Base-by-base conservation (phyloP, 2,888 invertebrate species). In the Himalopsyche anomala region DNA sequence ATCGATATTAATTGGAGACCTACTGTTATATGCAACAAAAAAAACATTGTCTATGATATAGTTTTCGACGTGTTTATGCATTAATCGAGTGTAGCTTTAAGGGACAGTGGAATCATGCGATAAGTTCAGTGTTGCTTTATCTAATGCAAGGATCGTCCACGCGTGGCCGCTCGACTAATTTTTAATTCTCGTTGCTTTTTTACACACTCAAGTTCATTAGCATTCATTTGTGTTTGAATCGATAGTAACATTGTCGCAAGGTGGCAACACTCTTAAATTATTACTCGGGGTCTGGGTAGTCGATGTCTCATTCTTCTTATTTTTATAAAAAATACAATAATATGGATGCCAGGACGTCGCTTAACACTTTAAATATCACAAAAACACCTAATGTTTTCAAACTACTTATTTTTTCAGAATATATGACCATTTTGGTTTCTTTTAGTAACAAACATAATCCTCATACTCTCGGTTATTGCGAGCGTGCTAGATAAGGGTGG, bases 211-310 rank as follows among this genome's bases (percentile, higher is more conserved):
- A 40, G 74, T 80, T 87, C 87, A 86, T 87, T 87, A 87, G 87
- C 87, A 87, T 87, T 86, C 85, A 87, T 87, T 87, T 86, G 87
- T 87, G 85, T 83, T 85, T 85, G 85, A 85, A 85, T 87, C 86
- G 87, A 87, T 87, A 84, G 81, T 82, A 83, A 54, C 81, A 81
- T 84, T 85, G 87, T 84, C 62, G 87, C 85, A 86, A 87, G 87
- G 85, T 85, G 87, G 84, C 80, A 81, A 84, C 84, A 40, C 87
- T 85, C 82, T 85, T 85, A 81, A 85, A 83, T 85, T 87, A 85
- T 85, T 54, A 83, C 81, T 79, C 80, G 69, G 85, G 80, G 83
- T 69, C 74, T 0, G 84, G 69, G 81, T 19, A 62, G 62, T 28
- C 62, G 62, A n/a, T n/a, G 28, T 62, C 4, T 17, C n/a, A 9